phyloP scores from a whole-genome alignment of 2,888 invertebrate genomes.

The Platypus cylindrus region DNA sequence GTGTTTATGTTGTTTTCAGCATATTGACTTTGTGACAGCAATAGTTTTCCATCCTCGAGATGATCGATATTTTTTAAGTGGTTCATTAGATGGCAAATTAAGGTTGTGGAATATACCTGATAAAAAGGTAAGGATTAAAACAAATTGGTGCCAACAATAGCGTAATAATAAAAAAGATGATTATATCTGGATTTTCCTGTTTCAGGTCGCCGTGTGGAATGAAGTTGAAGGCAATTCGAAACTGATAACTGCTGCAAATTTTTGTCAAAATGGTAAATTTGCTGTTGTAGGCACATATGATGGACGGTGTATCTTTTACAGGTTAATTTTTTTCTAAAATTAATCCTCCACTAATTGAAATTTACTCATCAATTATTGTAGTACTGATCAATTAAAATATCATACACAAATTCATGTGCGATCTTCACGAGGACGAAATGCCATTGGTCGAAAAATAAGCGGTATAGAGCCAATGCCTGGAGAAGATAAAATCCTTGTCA shows the following conservation, averaged over 20 bases:
- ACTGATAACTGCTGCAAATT: conserved; percentile 92
- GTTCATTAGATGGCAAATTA: conserved; percentile 93
- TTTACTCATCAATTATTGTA: conserved; percentile 67
- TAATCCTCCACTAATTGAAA: not conserved
- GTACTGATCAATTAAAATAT: conserved; percentile 94
- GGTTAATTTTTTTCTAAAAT: conserved; percentile 10
- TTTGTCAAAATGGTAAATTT: conserved; percentile 95
- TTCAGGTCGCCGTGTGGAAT: conserved; percentile 86
- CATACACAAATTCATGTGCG: conserved; percentile 95
- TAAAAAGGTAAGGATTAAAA: conserved; percentile 57
- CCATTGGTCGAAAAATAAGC: conserved; percentile 88
- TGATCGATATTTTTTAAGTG: conserved; percentile 86
- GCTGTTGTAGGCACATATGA: conserved; percentile 98
- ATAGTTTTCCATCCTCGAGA: conserved; percentile 95
- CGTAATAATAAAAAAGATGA: conserved; percentile 3
- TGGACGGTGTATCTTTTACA: conserved; percentile 96
- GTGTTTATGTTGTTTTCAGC: conserved; percentile 97
- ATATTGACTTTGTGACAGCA: conserved; percentile 97
- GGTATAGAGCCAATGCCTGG: conserved; percentile 95
- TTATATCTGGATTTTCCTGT: conserved; percentile 11
- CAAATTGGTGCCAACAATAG: conserved; percentile 1
- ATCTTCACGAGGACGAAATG: conserved; percentile 90
- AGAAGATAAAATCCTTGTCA: conserved; percentile 91
- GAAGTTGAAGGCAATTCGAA: conserved; percentile 91
- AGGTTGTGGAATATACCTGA: conserved; percentile 99